A percentile compares a stretch with the other conserved stretches of the same genome.
Conservation (phyloP, 2,888 invertebrate species). For the Acleris literana region DNA sequence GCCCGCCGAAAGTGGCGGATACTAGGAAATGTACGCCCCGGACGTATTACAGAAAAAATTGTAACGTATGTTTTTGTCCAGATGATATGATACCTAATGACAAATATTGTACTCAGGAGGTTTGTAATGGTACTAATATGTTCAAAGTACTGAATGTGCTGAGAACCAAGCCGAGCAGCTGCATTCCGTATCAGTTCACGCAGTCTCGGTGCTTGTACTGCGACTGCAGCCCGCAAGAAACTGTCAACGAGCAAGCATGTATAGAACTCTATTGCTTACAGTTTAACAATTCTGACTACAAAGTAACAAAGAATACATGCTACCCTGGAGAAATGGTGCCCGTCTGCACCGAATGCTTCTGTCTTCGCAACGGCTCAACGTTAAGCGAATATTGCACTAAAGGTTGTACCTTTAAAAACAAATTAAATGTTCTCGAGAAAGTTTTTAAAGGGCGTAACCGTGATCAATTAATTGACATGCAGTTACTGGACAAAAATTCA, state of each 20-base stretch:
- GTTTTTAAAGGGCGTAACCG: constrained; percentile 51
- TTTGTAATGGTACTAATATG: constrained; percentile 46
- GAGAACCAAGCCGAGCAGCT: constrained; percentile 46
- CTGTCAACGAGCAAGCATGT: constrained; percentile 60
- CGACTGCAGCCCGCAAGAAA: constrained; percentile 58
- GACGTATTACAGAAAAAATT: constrained; percentile 60
- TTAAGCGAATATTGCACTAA: constrained; percentile 61
- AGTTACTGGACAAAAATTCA: constrained; percentile 46
- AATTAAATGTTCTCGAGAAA: constrained; percentile 60
- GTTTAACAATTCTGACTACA: constrained; percentile 47
- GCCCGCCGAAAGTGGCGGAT: constrained; percentile 45
- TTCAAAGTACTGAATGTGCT: constrained; percentile 44
- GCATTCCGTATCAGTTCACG: constrained; percentile 59
- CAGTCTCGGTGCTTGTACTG: constrained; percentile 67
- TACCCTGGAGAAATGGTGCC: constrained; percentile 65
- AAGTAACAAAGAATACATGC: constrained; percentile 50
- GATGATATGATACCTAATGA: constrained; percentile 53
- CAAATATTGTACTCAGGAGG: constrained; percentile 53
- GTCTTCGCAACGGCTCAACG: constrained; percentile 54
- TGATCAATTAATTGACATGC: constrained; percentile 49
- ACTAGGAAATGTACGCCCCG: constrained; percentile 57
- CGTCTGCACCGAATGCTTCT: constrained; percentile 69
- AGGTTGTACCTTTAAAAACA: constrained; percentile 59
- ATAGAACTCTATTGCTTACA: constrained; percentile 62
- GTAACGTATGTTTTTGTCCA: constrained; percentile 68